Conservation (phyloP, 2,113 vertebrate genomes). For the Clupea harengus region DNA sequence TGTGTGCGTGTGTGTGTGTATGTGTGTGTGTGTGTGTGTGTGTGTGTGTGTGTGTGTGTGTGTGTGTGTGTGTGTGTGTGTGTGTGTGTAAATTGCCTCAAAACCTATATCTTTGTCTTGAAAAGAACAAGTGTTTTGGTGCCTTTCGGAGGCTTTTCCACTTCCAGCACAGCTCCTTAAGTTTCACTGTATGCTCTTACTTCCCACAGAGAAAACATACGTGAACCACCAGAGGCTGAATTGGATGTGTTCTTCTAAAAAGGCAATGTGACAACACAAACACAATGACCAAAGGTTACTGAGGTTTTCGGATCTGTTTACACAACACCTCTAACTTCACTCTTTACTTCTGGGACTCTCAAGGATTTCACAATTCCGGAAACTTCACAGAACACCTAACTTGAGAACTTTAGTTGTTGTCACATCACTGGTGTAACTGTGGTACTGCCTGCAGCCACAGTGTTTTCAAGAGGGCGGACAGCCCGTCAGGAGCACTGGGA, state of each 20-base stretch:
- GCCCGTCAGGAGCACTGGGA: no score
- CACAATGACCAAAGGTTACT: neutral
- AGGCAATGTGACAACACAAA: neutral
- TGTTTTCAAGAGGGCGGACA: no score
- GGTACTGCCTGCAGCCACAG: no score
- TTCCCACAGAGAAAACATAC: neutral
- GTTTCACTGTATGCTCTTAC: neutral
- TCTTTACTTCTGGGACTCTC: neutral
- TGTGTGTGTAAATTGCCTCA: no score
- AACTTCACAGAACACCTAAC: neutral
- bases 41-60: conserved; percentile 17
- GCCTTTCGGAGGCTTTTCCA: neutral
- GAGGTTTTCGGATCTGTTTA: neutral
- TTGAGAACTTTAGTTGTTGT: neutral
- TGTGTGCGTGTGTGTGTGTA: conserved; percentile 15
- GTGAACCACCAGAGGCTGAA: neutral
- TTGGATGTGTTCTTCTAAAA: neutral
- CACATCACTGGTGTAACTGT: neutral
- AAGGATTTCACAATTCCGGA: neutral
- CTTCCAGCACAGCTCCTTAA: neutral
- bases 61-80: conserved; percentile 9
- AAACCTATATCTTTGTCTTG: no score
- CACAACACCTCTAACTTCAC: neutral
- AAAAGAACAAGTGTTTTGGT: neutral
- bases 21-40: neutral